These are phyloP conservation scores for Sciaenops ocellatus DNA, from an alignment of 2,797 vertebrate genomes.

Conservation along the genomic window DNA sequence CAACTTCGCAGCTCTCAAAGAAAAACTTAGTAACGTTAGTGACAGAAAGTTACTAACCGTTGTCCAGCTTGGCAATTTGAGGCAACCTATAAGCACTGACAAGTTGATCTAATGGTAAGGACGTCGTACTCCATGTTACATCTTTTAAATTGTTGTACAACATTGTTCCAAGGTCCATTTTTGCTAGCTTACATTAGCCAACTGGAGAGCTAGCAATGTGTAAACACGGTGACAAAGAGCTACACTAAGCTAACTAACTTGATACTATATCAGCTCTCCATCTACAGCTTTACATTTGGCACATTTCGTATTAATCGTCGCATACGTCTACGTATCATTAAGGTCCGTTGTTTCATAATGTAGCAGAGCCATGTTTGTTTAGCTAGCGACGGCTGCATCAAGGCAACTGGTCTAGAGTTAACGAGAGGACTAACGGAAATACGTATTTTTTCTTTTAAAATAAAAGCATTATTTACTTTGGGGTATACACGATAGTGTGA, in stretches of 20 bases:
- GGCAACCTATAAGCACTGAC: slow-evolving; percentile 94
- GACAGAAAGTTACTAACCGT: slow-evolving; percentile 86
- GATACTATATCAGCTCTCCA: slow-evolving; percentile 18
- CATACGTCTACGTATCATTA: slow-evolving; percentile 53
- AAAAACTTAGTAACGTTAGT: neutral
- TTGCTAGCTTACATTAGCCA: slow-evolving; percentile 78
- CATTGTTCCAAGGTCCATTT: slow-evolving; percentile 92
- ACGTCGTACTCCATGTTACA: slow-evolving; percentile 94
- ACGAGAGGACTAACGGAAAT: slow-evolving; percentile 51
- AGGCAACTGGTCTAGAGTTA: slow-evolving; percentile 13
- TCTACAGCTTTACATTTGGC: slow-evolving; percentile 18
- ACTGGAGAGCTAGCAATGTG: slow-evolving; percentile 60
- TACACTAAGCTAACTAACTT: slow-evolving; percentile 27
- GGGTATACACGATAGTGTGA: neutral
- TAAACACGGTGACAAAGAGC: slow-evolving; percentile 68
- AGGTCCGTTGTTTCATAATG: slow-evolving; percentile 31
- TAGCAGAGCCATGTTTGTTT: slow-evolving; percentile 80
- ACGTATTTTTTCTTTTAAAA: slow-evolving; percentile 40
- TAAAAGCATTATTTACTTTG: slow-evolving; percentile 49
- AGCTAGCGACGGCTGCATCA: slow-evolving; percentile 54
- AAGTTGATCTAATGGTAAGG: slow-evolving; percentile 92
- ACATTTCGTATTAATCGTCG: slow-evolving; percentile 17
- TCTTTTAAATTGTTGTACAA: slow-evolving; percentile 94
- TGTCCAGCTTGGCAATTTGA: slow-evolving; percentile 93
- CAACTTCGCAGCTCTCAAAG: slow-evolving; percentile 28